Base-by-base conservation (phyloP, 2,113 vertebrate species). In the Myiozetetes cayanensis region DNA sequence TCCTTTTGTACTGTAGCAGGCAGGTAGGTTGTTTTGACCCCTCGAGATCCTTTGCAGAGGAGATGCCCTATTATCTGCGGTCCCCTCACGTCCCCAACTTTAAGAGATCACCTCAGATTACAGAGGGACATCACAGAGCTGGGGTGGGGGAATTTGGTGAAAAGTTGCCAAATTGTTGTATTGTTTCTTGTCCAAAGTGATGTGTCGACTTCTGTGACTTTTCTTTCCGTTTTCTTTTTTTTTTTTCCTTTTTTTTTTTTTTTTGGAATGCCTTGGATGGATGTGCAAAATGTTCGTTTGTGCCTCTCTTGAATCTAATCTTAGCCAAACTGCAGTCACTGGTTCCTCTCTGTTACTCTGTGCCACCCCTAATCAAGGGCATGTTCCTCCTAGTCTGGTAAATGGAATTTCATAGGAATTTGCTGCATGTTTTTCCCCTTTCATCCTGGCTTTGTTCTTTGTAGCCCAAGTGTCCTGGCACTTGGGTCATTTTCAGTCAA, bases 261-360 rank as follows among this genome's bases (percentile, higher is more conserved):
- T 81, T 96, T 76, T 90, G 92, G 95, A 96, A 97, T 96, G 97
- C 96, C 96, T 97, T 96, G 97, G 96, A 76, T 93, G 90, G 95
- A 89, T 63, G 81, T 96, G 95, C 58, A 67, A 97, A 94, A 63
- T 94, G 82, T 96, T 96, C 18, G 12, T 96, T 95, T 93, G 95
- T 97, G 96, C 97, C 89, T 97, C 86, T 97, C 88, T 97, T 85
- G 89, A 86, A 95, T 85, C 95, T 95, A 12, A 85, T 93, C 82
- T 71, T 79, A 96, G 94, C 90, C 84, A 76, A 80, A 96, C 78
- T 87, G 85, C 84, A 87, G 72, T 79, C 46, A n/a, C 58, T 70
- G 52, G 53, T 93, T 97, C 62, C 30, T 47, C n/a, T 87, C 68
- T 33, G 39, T 77, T 76, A 52, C 70, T 61, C 86, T 74, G 41